These are phyloP conservation scores for Danaus plexippus DNA, from an alignment of 1,140 invertebrate species.

Conservation along the genomic window DNA sequence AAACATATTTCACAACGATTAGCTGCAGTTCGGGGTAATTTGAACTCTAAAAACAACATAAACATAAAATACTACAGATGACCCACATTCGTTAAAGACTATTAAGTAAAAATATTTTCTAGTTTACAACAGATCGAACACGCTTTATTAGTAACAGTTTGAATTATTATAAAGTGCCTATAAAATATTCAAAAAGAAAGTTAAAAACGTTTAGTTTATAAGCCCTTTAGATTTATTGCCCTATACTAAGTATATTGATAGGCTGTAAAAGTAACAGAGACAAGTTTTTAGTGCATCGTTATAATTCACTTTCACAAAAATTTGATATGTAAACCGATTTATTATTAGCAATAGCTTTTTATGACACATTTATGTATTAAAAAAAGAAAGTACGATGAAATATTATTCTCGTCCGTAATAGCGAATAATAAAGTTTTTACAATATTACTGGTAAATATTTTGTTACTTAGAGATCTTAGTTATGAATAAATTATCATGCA, in stretches of 20 bases:
- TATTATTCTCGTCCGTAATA: too few relatives aligned
- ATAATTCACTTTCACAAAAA: slow-evolving; percentile 38
- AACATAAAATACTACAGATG: slow-evolving; percentile 5
- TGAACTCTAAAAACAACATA: too few relatives aligned
- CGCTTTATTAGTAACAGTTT: slow-evolving; percentile 21
- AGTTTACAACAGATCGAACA: slow-evolving; percentile 23
- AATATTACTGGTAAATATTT: too few relatives aligned
- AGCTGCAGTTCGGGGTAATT: too few relatives aligned
- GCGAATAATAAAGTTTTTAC: too few relatives aligned
- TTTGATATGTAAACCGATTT: slow-evolving; percentile 22
- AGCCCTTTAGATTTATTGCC: slow-evolving; percentile 26
- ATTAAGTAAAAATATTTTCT: slow-evolving; percentile 28
- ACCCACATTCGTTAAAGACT: slow-evolving; percentile 18
- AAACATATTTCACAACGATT: too few relatives aligned
- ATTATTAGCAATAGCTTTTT: slow-evolving; percentile 17
- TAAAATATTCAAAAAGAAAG: slow-evolving; percentile 43
- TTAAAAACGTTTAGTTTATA: slow-evolving; percentile 37
- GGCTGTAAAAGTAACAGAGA: slow-evolving; percentile 8
- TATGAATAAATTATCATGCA: too few relatives aligned
- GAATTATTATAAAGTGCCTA: slow-evolving; percentile 19
- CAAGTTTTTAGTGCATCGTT: slow-evolving; percentile 4
- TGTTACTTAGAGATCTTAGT: too few relatives aligned
- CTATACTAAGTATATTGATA: slow-evolving; percentile 16
- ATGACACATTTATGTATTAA: too few relatives aligned
- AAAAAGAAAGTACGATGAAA: too few relatives aligned